Evolutionary conservation across 2,888 invertebrate genomes (phyloP).

Genomic region (Platycheirus rosarum): DNA sequence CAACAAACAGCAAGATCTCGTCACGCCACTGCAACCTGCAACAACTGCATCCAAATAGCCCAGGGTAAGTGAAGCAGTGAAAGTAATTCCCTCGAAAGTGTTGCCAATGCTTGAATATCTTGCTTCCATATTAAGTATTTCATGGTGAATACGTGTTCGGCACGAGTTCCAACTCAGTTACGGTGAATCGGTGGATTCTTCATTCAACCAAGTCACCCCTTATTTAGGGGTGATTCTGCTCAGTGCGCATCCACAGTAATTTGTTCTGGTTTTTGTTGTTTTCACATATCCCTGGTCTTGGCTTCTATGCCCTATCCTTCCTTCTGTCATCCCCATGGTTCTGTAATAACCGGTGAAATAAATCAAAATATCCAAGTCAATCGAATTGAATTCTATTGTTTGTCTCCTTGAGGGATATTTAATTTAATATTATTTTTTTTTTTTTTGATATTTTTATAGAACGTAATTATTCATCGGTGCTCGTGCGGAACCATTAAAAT

Average conservation of each 20-base stretch:
- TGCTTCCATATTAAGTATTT: neutral
- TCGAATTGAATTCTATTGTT: slow-evolving; percentile 65
- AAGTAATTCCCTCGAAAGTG: slow-evolving; percentile 52
- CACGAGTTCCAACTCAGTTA: slow-evolving; percentile 59
- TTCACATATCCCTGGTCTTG: neutral
- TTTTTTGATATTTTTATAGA: slow-evolving; percentile 30
- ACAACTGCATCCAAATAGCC: slow-evolving; percentile 37
- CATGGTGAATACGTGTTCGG: slow-evolving; percentile 57
- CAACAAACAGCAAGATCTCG: slow-evolving; percentile 34
- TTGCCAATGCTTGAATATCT: slow-evolving; percentile 21
- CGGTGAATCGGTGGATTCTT: too few relatives aligned
- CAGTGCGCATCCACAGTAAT: slow-evolving; percentile 56
- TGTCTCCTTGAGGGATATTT: slow-evolving; percentile 12
- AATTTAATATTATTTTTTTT: slow-evolving; percentile 24
- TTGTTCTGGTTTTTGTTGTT: slow-evolving; percentile 59
- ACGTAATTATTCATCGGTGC: slow-evolving; percentile 46
- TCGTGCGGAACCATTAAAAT: slow-evolving; percentile 40
- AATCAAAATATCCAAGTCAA: slow-evolving; percentile 68
- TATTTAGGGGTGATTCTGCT: slow-evolving; percentile 53
- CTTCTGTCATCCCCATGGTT: slow-evolving; percentile 51
- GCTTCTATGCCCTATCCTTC: neutral
- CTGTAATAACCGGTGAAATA: slow-evolving; percentile 56
- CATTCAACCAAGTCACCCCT: slow-evolving; percentile 36
- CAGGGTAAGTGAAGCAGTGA: slow-evolving; percentile 57
- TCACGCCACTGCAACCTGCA: slow-evolving; percentile 10